phyloP scores from a whole-genome alignment of 2,113 vertebrate species.

The Choloepus hoffmanni region DNA sequence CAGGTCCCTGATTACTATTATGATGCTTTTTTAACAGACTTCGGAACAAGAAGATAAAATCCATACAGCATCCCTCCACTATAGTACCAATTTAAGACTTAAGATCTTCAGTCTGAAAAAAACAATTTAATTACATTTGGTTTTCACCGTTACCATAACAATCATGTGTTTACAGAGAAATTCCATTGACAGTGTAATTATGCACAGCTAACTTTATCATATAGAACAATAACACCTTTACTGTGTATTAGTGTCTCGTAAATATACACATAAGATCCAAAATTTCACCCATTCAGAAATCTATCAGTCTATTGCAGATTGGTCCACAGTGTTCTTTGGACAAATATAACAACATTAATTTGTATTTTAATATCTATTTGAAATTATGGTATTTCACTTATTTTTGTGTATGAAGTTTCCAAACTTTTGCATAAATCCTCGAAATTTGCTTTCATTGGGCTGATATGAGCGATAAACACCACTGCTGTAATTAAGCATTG shows the following conservation, averaged over 20 bases:
- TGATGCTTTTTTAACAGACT: slow-evolving; percentile 66
- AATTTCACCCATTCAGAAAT: slow-evolving; percentile 61
- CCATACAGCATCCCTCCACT: slow-evolving; percentile 33
- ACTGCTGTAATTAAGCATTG: slow-evolving; percentile 83
- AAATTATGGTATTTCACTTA: slow-evolving; percentile 85
- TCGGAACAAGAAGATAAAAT: slow-evolving; percentile 79
- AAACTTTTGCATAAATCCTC: slow-evolving; percentile 93
- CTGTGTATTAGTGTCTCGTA: not conserved
- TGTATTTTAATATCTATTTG: slow-evolving; percentile 39
- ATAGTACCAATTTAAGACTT: slow-evolving; percentile 60
- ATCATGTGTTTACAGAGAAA: slow-evolving; percentile 48
- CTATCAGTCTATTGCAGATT: slow-evolving; percentile 66
- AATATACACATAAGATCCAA: slow-evolving; percentile 70
- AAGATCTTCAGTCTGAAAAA: slow-evolving; percentile 67
- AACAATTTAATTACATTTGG: slow-evolving; percentile 75
- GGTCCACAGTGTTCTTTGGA: slow-evolving; percentile 46
- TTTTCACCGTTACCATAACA: slow-evolving; percentile 32
- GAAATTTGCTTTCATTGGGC: slow-evolving; percentile 93
- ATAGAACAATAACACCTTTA: slow-evolving; percentile 48
- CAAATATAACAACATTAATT: slow-evolving; percentile 58
- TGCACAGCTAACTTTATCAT: slow-evolving; percentile 67
- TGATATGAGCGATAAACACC: slow-evolving; percentile 81
- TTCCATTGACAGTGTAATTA: slow-evolving; percentile 66
- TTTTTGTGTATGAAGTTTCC: slow-evolving; percentile 93
- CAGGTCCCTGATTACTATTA: slow-evolving; percentile 53